Evolutionary conservation across 1,140 invertebrate genomes (phyloP).

Genomic region (Euglossa dilemma): DNA sequence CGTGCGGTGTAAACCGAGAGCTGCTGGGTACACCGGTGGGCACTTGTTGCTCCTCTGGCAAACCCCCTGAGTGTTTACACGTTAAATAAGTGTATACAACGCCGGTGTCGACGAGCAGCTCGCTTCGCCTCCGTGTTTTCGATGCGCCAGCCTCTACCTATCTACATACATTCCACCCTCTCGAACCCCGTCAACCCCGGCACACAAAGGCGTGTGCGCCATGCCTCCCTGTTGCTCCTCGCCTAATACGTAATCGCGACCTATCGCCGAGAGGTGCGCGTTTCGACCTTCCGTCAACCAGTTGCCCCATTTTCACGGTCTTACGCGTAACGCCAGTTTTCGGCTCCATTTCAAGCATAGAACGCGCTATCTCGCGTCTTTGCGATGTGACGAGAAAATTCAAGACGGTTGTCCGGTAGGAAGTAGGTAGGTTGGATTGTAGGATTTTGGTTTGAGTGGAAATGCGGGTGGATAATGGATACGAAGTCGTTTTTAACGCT

Average conservation of each 20-base stretch:
- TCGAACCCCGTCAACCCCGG: not conserved
- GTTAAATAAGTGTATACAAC: conserved; percentile 73
- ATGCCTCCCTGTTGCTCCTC: conserved; percentile 9
- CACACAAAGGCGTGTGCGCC: not conserved
- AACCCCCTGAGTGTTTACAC: conserved; percentile 72
- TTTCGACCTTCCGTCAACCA: not conserved
- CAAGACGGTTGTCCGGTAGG: too few relatives aligned
- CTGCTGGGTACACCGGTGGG: conserved; percentile 56
- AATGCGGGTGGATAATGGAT: too few relatives aligned
- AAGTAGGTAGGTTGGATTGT: too few relatives aligned
- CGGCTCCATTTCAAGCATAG: not conserved
- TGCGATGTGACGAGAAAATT: too few relatives aligned
- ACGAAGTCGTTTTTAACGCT: too few relatives aligned
- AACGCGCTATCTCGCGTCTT: not conserved
- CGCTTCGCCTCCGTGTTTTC: conserved; percentile 48
- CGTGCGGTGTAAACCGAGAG: conserved; percentile 58
- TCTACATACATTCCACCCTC: conserved; percentile 5
- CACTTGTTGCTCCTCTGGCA: conserved; percentile 76
- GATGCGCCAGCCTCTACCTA: conserved; percentile 16
- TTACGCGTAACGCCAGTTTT: not conserved
- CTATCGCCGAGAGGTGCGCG: not conserved
- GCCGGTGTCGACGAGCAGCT: conserved; percentile 44
- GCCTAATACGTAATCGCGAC: not conserved
- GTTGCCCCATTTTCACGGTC: not conserved
- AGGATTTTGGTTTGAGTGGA: too few relatives aligned